These are phyloP conservation scores for Cryptophagus acutangulus DNA, from an alignment of 2,888 invertebrate genomes.

Conservation along the genomic window DNA sequence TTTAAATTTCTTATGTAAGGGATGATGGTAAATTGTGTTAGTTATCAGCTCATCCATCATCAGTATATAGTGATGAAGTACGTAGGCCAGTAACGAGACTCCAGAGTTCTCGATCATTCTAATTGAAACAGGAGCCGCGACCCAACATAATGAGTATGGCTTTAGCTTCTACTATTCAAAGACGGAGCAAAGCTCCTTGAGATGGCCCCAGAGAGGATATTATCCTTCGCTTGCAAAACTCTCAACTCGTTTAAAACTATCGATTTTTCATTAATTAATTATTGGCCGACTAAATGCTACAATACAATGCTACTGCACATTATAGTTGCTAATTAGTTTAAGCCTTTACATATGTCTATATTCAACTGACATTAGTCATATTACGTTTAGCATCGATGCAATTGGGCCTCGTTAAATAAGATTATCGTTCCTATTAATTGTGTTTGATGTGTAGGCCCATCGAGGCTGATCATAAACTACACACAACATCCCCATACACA, in stretches of 20 bases:
- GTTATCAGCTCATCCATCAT: constrained; percentile 39
- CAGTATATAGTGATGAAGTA: constrained; percentile 41
- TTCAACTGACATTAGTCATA: constrained; percentile 33
- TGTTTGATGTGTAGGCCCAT: constrained; percentile 42
- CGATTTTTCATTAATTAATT: constrained; percentile 39
- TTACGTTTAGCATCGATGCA: constrained; percentile 33
- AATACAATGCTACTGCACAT: no score
- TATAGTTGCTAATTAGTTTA: constrained; percentile 4
- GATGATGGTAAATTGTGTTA: no score
- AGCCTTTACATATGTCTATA: constrained; percentile 23
- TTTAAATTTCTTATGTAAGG: no score
- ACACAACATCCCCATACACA: no score
- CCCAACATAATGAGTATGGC: constrained; percentile 41
- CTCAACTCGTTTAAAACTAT: constrained; percentile 40
- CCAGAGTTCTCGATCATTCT: constrained; percentile 47
- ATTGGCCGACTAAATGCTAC: no score
- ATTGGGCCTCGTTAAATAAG: constrained; percentile 44
- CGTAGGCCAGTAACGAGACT: constrained; percentile 44
- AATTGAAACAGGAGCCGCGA: constrained; percentile 48
- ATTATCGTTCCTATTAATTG: constrained; percentile 47
- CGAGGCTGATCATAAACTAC: constrained; percentile 41
- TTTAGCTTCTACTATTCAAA: constrained; percentile 31
- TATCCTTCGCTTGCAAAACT: constrained; percentile 38
- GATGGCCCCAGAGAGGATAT: constrained; percentile 42
- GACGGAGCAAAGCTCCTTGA: constrained; percentile 34